phyloP scores from a whole-genome alignment of 2,797 vertebrate species.

The Darevskia mixta region DNA sequence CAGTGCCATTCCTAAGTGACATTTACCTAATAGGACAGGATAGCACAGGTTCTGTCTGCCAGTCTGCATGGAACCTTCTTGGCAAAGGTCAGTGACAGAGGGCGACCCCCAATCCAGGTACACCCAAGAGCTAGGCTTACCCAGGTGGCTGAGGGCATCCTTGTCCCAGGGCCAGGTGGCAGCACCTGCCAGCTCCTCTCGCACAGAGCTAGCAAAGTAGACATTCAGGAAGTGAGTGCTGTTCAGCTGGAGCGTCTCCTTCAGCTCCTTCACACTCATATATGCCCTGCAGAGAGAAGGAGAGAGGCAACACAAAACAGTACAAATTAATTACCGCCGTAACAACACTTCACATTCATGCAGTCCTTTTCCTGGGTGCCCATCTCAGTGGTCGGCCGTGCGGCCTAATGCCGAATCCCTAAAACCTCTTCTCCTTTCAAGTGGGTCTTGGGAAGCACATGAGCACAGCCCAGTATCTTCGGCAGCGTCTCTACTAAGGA shows the following conservation, averaged over 20 bases:
- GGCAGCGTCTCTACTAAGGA: no score
- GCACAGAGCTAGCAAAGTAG: slow-evolving; percentile 94
- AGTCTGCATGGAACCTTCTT: neutral
- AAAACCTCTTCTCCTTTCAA: neutral
- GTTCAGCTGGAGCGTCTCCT: slow-evolving; percentile 90
- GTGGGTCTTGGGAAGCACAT: neutral
- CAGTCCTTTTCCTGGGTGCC: neutral
- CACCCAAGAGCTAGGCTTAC: slow-evolving; percentile 76
- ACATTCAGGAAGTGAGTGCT: slow-evolving; percentile 91
- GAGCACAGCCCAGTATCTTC: no score
- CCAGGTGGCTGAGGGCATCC: slow-evolving; percentile 91
- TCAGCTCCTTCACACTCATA: slow-evolving; percentile 96
- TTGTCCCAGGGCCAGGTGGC: slow-evolving; percentile 99
- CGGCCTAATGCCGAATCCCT: neutral
- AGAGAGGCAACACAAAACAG: neutral
- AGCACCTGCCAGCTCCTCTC: slow-evolving; percentile 93
- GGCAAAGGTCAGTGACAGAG: neutral
- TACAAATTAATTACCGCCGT: neutral
- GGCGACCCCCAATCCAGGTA: neutral
- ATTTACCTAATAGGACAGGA: neutral
- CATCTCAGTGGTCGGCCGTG: neutral
- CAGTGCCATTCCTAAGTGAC: no score
- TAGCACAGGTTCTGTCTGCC: neutral
- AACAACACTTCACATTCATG: neutral
- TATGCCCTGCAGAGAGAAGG: slow-evolving; percentile 84